A percentile compares a stretch with the other conserved stretches of the same genome.
Conservation (phyloP, 2,113 vertebrate genomes). For the Zosterops hypoxanthus region DNA sequence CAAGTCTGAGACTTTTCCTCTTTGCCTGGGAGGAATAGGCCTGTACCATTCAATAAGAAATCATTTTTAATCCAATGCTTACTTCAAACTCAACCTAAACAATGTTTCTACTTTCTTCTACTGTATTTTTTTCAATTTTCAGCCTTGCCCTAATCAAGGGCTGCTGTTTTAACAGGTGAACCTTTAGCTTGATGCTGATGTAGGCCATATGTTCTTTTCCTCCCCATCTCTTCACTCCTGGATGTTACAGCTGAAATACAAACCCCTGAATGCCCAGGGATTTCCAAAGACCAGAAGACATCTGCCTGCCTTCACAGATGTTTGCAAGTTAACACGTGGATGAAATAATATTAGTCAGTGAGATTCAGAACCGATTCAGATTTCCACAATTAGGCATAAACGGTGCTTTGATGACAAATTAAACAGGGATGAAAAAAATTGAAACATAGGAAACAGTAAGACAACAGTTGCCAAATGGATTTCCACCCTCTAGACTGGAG, state of each 20-base stretch:
- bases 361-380: neutral
- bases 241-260: neutral
- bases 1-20: neutral
- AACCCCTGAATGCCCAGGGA: neutral
- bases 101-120: neutral
- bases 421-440: neutral
- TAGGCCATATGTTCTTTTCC: neutral
- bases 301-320: neutral
- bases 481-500: neutral
- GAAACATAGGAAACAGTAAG: neutral
- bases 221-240: neutral
- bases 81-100: neutral
- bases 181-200: neutral
- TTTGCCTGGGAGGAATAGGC: neutral
- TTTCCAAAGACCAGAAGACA: conserved; percentile 4
- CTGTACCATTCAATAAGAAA: neutral
- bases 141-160: neutral
- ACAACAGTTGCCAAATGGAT: neutral
- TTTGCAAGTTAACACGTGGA: neutral
- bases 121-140: neutral
- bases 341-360: neutral
- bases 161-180: neutral
- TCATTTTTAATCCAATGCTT: neutral
- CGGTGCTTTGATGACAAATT: neutral
- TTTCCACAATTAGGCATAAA: neutral